phyloP scores from a whole-genome alignment of 2,888 invertebrate genomes.

The Lasius fuliginosus region DNA sequence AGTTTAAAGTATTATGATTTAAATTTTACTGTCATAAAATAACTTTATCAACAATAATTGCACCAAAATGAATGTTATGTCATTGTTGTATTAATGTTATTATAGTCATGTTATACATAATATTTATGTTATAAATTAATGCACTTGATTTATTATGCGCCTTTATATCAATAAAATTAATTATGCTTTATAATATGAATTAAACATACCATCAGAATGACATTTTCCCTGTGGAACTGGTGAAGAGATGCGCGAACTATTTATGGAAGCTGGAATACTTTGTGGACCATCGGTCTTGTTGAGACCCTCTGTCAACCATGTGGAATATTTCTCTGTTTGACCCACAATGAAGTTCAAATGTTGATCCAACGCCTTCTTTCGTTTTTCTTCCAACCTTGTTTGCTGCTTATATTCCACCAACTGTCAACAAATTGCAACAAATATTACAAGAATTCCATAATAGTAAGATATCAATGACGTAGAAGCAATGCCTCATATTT shows the following conservation, averaged over 20 bases:
- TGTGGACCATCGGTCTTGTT: slow-evolving; percentile 87
- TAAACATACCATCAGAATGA: slow-evolving; percentile 83
- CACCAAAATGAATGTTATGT: not conserved
- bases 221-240: slow-evolving; percentile 82
- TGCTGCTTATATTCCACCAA: slow-evolving; percentile 98
- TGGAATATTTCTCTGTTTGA: slow-evolving; percentile 98
- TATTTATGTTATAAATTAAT: not conserved
- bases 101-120: not conserved
- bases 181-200: not conserved
- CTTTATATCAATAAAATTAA: not conserved
- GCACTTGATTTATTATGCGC: not conserved
- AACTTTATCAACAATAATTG: not conserved
- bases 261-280: slow-evolving; percentile 85
- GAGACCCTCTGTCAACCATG: slow-evolving; percentile 95
- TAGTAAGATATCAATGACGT: not conserved
- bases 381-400: slow-evolving; percentile 96
- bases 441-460: not conserved
- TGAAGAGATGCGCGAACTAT: slow-evolving; percentile 85
- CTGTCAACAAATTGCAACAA: slow-evolving; percentile 84
- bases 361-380: slow-evolving; percentile 97
- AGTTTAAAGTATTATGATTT: not conserved
- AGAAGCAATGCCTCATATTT: not conserved
- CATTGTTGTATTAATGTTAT: not conserved
- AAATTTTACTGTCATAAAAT: not conserved
- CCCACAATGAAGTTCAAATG: slow-evolving; percentile 99